These are phyloP conservation scores for Mnemiopsis leidyi DNA, from an alignment of 37 sponge, comb jelly and placozoan genomes.

Conservation along the genomic window DNA sequence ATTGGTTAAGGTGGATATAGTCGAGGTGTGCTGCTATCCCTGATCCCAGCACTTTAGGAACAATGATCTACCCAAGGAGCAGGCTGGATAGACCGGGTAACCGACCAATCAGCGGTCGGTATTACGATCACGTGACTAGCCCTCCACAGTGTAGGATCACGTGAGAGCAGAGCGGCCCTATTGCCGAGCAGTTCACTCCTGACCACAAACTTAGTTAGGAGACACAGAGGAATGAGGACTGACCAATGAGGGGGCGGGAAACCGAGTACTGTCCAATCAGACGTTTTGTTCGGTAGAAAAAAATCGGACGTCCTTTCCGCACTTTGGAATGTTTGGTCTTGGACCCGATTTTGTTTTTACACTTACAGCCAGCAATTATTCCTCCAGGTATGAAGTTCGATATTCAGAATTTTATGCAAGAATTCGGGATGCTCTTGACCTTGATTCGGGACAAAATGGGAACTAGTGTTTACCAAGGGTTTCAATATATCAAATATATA, in stretches of 20 bases:
- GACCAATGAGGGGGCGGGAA: not conserved
- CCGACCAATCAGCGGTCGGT: not conserved
- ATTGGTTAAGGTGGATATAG: constrained; percentile 1
- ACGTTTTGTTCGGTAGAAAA: not conserved
- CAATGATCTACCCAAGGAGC: constrained; percentile 33
- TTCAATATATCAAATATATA: too few relatives aligned
- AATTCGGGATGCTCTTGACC: not conserved
- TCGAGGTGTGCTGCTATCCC: not conserved
- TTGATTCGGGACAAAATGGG: not conserved
- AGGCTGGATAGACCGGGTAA: not conserved
- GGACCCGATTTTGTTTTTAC: not conserved
- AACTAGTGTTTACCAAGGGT: not conserved
- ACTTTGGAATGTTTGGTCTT: not conserved
- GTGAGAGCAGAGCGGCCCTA: not conserved
- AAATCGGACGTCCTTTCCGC: not conserved
- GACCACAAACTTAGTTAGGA: constrained; percentile 44
- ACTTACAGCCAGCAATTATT: not conserved
- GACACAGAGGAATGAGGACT: not conserved
- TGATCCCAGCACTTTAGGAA: not conserved
- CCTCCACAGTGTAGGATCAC: not conserved
- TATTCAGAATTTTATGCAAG: not conserved
- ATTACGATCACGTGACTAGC: not conserved
- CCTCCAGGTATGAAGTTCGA: not conserved
- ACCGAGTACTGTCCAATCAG: not conserved
- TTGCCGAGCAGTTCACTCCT: constrained; percentile 1